phyloP scores from a whole-genome alignment of 2,888 invertebrate species.

The Luffia ferchaultella region DNA sequence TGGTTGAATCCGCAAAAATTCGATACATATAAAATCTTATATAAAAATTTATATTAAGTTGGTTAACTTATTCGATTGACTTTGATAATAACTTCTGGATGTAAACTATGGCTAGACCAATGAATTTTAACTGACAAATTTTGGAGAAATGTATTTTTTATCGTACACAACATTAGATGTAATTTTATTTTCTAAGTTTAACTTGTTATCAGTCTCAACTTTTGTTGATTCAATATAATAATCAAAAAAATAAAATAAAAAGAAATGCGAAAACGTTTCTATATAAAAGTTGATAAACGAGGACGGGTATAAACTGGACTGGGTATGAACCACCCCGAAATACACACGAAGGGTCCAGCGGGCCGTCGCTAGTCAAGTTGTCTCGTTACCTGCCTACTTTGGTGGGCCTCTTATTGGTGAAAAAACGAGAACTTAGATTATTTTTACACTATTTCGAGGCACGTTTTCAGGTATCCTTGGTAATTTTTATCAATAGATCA shows the following conservation, averaged over 20 bases:
- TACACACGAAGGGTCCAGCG: not conserved
- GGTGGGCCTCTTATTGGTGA: not conserved
- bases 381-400: not conserved
- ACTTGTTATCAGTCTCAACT: not conserved
- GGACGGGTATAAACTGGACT: not conserved
- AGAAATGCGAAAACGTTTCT: too few relatives aligned
- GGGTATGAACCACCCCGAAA: not conserved
- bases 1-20: too few relatives aligned
- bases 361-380: not conserved
- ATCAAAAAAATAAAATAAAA: not conserved
- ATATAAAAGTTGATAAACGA: too few relatives aligned
- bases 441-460: constrained; percentile 25
- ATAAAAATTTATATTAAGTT: too few relatives aligned
- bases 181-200: not conserved
- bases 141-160: not conserved
- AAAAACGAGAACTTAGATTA: not conserved
- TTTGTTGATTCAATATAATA: not conserved
- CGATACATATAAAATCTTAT: too few relatives aligned
- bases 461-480: constrained; percentile 32
- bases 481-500: constrained; percentile 48
- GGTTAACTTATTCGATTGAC: too few relatives aligned
- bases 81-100: too few relatives aligned
- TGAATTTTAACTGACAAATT: too few relatives aligned
- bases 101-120: too few relatives aligned
- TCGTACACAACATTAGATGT: not conserved